Evolutionary conservation across 1,140 invertebrate species (phyloP).

Genomic region (Drosophila micromelanica): DNA sequence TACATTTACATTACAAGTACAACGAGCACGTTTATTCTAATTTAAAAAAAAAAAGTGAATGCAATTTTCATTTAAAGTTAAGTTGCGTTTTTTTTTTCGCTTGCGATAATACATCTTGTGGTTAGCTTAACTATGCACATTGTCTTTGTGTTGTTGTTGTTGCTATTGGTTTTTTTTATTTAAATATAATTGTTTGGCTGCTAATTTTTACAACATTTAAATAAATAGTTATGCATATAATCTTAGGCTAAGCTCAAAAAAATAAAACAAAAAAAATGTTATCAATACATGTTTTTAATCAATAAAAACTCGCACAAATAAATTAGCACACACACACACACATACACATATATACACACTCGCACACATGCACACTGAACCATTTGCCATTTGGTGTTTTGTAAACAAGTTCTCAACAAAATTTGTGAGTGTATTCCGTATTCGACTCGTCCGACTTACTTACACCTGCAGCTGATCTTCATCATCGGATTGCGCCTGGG

Average conservation of each 20-base stretch:
- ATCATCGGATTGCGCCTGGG: no score
- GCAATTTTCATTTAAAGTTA: conserved; percentile 23
- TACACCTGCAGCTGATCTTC: no score
- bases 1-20: conserved; percentile 59
- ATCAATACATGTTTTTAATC: conserved; percentile 12
- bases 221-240: conserved; percentile 52
- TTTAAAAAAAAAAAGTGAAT: conserved; percentile 56
- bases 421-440: no score
- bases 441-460: no score
- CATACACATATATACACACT: conserved; percentile 21
- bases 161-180: conserved; percentile 10
- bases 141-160: conserved; percentile 20
- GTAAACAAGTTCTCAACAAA: conserved; percentile 22
- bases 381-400: conserved; percentile 14
- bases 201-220: conserved; percentile 76
- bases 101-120: conserved; percentile 65
- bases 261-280: conserved; percentile 16
- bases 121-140: conserved; percentile 56
- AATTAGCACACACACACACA: conserved; percentile 43
- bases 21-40: conserved; percentile 49
- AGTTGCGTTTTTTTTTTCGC: conserved; percentile 1
- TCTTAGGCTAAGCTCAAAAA: conserved; percentile 35
- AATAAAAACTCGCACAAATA: conserved; percentile 69
- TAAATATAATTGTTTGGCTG: conserved; percentile 62
- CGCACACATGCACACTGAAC: not conserved